A percentile compares a stretch with the other conserved stretches of the same genome.
Conservation (phyloP, 2,797 vertebrate genomes). For the Labroides dimidiatus region DNA sequence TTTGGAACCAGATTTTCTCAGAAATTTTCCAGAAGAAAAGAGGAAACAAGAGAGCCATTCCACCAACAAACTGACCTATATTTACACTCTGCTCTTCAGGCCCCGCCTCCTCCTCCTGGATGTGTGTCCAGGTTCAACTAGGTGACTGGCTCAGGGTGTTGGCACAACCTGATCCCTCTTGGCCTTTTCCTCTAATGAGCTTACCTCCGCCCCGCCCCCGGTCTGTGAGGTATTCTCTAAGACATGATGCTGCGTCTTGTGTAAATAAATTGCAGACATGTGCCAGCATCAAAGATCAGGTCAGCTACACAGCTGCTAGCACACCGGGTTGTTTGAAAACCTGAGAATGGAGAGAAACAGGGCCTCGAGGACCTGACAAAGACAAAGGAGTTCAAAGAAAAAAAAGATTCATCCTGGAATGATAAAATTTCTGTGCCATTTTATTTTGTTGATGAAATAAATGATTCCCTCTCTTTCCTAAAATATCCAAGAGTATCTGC, state of each 20-base stretch:
- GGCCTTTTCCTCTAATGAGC: conserved; percentile 84
- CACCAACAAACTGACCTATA: background rate
- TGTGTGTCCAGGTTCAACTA: conserved; percentile 44
- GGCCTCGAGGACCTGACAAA: background rate
- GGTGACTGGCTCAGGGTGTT: conserved; percentile 66
- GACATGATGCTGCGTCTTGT: conserved; percentile 33
- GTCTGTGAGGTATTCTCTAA: conserved; percentile 38
- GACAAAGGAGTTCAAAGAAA: background rate
- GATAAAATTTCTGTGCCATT: too few relatives aligned
- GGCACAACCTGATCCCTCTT: conserved; percentile 72
- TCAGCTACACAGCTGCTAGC: conserved; percentile 5
- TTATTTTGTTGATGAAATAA: too few relatives aligned
- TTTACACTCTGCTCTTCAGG: conserved; percentile 3
- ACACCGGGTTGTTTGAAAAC: conserved; percentile 11
- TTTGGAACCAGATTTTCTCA: too few relatives aligned
- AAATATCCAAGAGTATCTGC: too few relatives aligned
- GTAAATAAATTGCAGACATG: conserved; percentile 37
- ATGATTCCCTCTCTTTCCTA: too few relatives aligned
- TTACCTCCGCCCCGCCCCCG: conserved; percentile 66
- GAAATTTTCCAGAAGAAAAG: too few relatives aligned
- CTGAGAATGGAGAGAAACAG: background rate
- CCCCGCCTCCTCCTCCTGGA: conserved; percentile 4
- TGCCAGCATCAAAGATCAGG: background rate
- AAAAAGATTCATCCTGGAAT: too few relatives aligned
- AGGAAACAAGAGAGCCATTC: background rate